phyloP scores from a whole-genome alignment of 1,140 invertebrate species.

The Drosophila rufa region DNA sequence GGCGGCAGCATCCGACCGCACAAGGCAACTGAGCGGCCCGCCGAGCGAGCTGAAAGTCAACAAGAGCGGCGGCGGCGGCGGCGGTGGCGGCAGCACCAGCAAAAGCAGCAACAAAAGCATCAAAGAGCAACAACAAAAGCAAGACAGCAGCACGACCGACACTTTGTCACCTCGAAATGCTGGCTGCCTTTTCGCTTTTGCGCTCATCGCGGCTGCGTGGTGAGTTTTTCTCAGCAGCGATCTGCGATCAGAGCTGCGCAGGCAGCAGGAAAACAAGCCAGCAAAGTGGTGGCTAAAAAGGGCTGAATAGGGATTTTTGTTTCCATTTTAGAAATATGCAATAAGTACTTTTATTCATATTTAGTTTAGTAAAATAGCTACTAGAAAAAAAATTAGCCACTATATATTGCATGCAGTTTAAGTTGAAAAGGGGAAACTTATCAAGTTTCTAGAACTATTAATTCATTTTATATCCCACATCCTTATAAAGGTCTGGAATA shows the following conservation, averaged over 20 bases:
- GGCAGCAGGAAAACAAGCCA: slow-evolving; percentile 4
- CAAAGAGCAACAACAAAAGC: background rate
- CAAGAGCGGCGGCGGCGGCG: slow-evolving; percentile 16
- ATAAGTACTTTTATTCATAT: too few relatives aligned
- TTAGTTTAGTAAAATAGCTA: too few relatives aligned
- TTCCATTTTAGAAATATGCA: too few relatives aligned
- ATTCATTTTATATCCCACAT: too few relatives aligned
- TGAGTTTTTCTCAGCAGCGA: slow-evolving; percentile 42
- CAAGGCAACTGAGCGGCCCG: slow-evolving; percentile 67
- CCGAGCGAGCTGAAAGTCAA: slow-evolving; percentile 41
- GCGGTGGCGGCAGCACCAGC: slow-evolving; percentile 5
- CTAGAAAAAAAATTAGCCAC: too few relatives aligned
- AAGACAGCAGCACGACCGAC: slow-evolving; percentile 9
- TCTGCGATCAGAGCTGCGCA: slow-evolving; percentile 13
- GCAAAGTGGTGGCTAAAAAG: too few relatives aligned
- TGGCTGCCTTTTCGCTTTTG: slow-evolving; percentile 13
- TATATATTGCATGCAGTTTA: too few relatives aligned
- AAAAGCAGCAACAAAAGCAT: background rate
- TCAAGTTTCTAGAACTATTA: too few relatives aligned
- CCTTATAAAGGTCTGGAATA: too few relatives aligned
- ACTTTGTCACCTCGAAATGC: slow-evolving; percentile 63
- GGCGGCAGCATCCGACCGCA: slow-evolving; percentile 68
- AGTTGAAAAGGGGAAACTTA: too few relatives aligned
- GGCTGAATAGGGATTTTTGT: too few relatives aligned
- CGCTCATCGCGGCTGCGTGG: slow-evolving; percentile 28